These are phyloP conservation scores for Agrochola litura DNA, from an alignment of 2,888 invertebrate genomes.

Conservation along the genomic window DNA sequence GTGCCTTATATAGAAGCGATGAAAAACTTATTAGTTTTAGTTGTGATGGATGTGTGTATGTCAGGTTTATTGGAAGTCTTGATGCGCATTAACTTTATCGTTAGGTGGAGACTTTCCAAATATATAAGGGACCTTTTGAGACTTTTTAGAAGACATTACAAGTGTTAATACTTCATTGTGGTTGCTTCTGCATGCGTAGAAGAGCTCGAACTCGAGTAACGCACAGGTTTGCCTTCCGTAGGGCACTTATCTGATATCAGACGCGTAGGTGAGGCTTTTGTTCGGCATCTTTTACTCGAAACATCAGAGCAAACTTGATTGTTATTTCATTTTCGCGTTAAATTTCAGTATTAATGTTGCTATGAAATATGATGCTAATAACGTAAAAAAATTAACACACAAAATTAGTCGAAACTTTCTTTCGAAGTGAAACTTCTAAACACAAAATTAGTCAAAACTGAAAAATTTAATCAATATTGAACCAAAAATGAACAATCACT, in stretches of 20 bases:
- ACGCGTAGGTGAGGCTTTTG: no score
- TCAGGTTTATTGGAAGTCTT: conserved; percentile 9
- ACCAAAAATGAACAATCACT: neutral
- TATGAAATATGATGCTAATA: conserved; percentile 87
- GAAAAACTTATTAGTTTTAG: conserved; percentile 30
- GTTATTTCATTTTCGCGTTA: conserved; percentile 86
- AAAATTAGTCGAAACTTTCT: no score
- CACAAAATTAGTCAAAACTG: no score
- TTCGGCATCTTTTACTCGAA: no score
- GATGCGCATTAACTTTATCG: neutral
- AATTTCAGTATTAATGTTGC: conserved; percentile 85
- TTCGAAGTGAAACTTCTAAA: no score
- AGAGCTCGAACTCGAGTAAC: neutral
- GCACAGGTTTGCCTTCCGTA: neutral
- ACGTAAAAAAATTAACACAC: conserved; percentile 34
- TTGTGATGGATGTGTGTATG: conserved; percentile 24
- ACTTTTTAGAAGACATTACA: neutral
- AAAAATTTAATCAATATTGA: no score
- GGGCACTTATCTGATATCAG: no score
- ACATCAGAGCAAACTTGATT: conserved; percentile 66
- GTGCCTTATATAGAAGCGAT: conserved; percentile 20
- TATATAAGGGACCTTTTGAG: neutral
- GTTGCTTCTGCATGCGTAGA: neutral
- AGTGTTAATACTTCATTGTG: neutral
- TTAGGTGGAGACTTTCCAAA: neutral